Evolutionary conservation across 1,140 invertebrate species (phyloP).

Genomic region (Drosophila sulfurigaster): DNA sequence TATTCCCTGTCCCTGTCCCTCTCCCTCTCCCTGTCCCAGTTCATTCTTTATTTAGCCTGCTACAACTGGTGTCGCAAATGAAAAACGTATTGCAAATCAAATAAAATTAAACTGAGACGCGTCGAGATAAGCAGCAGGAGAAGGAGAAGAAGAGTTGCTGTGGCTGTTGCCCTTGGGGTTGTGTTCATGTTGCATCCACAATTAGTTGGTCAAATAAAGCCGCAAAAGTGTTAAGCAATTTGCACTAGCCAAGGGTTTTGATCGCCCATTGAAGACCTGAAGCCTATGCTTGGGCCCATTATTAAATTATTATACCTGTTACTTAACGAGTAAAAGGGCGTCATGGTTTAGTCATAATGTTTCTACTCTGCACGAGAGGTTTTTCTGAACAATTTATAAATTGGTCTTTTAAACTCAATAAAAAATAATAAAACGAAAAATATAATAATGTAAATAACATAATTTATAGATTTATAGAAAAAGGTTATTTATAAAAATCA

Average conservation of each 20-base stretch:
- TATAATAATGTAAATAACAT: too few species aligned
- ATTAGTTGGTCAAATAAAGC: slow-evolving; percentile 83
- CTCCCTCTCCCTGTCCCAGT: slow-evolving; percentile 14
- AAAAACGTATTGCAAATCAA: slow-evolving; percentile 82
- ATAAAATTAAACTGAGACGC: slow-evolving; percentile 80
- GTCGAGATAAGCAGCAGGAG: neutral
- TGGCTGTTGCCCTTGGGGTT: slow-evolving; percentile 34
- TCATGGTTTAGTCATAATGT: too few species aligned
- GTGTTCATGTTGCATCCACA: slow-evolving; percentile 55
- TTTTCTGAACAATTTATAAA: too few species aligned
- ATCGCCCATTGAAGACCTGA: slow-evolving; percentile 11
- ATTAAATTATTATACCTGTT: too few species aligned
- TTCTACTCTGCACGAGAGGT: too few species aligned
- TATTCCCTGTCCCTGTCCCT: slow-evolving; percentile 44
- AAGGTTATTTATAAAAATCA: too few species aligned
- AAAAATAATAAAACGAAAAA: too few species aligned
- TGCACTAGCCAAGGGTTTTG: slow-evolving; percentile 70
- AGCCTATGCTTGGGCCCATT: too few species aligned
- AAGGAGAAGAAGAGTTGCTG: neutral
- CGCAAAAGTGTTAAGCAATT: slow-evolving; percentile 80
- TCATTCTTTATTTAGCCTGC: neutral
- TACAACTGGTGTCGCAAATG: slow-evolving; percentile 71
- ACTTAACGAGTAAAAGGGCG: too few species aligned
- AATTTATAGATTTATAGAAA: too few species aligned
- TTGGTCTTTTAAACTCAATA: too few species aligned